Base-by-base conservation (phyloP, 2,888 invertebrate genomes). In the Hemistola chrysoprasaria region DNA sequence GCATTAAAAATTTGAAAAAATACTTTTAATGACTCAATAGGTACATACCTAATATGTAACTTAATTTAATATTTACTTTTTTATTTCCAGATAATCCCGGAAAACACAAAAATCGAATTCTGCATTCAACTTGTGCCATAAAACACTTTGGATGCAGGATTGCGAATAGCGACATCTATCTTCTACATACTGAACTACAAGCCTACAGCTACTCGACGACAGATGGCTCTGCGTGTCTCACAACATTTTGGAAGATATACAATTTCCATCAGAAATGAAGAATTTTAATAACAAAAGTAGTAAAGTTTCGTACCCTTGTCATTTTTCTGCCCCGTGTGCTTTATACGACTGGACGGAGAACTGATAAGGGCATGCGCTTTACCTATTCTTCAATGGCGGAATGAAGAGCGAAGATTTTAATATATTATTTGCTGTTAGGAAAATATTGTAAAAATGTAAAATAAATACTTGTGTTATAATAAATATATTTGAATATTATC, bases 291-390 rank as follows among this genome's bases (percentile, higher is more conserved):
- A 8, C 16, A 40, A 34, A 31, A 36, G 22, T 11, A 8, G 22
- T 24, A 23, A 34, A 27, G 3, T 5, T 46, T 62, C 90, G 91
- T 83, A 86, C 95, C 97, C 97, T 97, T 97, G 94, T 97, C 97
- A 97, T 95, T 97, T 95, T 94, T 93, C 92, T 92, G 94, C 96
- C 95, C 94, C 94, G 96, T 90, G 90, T 91, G 78, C 87, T 89
- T 38, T 77, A 87, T 78, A 92, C 94, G 81, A 96, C 97, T 97
- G 97, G 97, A 97, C 97, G 97, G 97, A 97, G 97, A 97, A 96
- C 96, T 97, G 96, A 97, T 97, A 97, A 97, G 96, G 96, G 96
- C 96, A 92, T 93, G 93, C 93, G 93, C 63, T 71, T 70, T 79
- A 69, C 71, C 43, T 34, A 30, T 16, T 34, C 78, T 11, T 24